Evolutionary conservation across 92 coral and sea anemone species (phyloP), one percentile per base, ranked within the genome.

Genomic region (Actinernus sp.): DNA sequence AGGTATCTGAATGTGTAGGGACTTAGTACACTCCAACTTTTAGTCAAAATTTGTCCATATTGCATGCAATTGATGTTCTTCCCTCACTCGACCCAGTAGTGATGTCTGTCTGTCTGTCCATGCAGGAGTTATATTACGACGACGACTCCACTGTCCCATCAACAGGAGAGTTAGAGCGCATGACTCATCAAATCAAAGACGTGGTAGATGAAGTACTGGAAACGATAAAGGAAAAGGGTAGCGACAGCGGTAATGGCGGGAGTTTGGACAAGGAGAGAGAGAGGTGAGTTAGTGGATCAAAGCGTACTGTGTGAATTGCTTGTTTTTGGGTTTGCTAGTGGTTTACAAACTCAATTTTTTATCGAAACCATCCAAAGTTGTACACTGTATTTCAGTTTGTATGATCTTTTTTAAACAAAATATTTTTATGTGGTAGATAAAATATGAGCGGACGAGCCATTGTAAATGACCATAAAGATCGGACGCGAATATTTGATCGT

Each of bases 101-200:
- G 26, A 37, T 21, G 9, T n/a, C n/a, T 70, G 13, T 26, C 14
- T 45, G 20, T 45, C 4, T 30, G 50, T 56, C 24, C 3, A 31
- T 49, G n/a, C 51, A 91, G 97, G 96, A 95, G 89, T 54, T 83
- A 88, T 82, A 87, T 41, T 95, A 95, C 71, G 97, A 95, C 61
- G 99, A 95, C 44, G 99, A 95, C 77, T 89, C 93, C 4, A 78
- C 93, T 1, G 81, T 69, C 8, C 88, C 77, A 5, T 83, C 74
- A 10, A 71, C 87, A 7, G 99, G 99, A 17, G 87, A 80, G 26
- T 82, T 91, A 40, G 97, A 91, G 63, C 77, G 76, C 25, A 85
- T 95, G 92, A 93, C 98, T 0, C 89, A 90, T 45, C 98, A 93
- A 74, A 93, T 93, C 17, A 93, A 93, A 45, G 94, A 90, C 11